Evolutionary conservation across 1,140 invertebrate species (phyloP), one percentile per base, ranked within the genome.

Genomic region (Bombus sylvicola): DNA sequence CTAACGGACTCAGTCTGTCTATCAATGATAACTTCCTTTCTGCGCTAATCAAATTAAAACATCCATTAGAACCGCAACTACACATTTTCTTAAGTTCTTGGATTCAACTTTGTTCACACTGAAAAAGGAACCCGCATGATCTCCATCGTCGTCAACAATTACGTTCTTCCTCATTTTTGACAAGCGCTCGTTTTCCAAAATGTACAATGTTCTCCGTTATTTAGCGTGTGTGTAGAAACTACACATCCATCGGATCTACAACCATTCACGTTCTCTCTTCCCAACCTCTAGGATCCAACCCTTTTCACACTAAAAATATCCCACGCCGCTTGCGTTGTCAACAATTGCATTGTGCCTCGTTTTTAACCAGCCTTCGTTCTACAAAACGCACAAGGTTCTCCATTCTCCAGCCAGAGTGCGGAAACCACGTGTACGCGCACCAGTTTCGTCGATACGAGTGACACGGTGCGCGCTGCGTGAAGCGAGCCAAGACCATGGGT

Each of bases 391-490:
- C 47, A 5, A 13, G 57, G 18, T 39, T 39, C 13, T 71, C 43
- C 41, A 13, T 22, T 53, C 47, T 53, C 22, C 18, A 53, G 18
- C 6, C 15, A 6, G 9, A 43, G n/a, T 18, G 34, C 34, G 1
- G 34, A 5, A 64, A 64, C 25, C 75, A 77, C 75, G 66, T 81
- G 66, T 15, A 57, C 79, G 28, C 79, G 34, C 1, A 47, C 18
- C 57, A 39, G 69, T 68, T 78, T 81, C 64, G 37, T 62, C 73
- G 73, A 89, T 81, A 43, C 25, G 59, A 66, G 25, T 62, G 74
- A 66, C 43, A 31, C 77, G 12, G 37, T 59, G 31, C 43, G 69
- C n/a, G 41, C 47, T 31, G 3, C 18, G 37, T 59, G 31, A 37
- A 59, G 62, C 5, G 25, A 3, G n/a, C 37, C 15, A 22, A 75